Percentiles rank a stretch among this genome's conserved stretches.
Evolutionary conservation across 1,140 invertebrate genomes (phyloP).

Genomic region (Stenopsyche tienmushanensis): DNA sequence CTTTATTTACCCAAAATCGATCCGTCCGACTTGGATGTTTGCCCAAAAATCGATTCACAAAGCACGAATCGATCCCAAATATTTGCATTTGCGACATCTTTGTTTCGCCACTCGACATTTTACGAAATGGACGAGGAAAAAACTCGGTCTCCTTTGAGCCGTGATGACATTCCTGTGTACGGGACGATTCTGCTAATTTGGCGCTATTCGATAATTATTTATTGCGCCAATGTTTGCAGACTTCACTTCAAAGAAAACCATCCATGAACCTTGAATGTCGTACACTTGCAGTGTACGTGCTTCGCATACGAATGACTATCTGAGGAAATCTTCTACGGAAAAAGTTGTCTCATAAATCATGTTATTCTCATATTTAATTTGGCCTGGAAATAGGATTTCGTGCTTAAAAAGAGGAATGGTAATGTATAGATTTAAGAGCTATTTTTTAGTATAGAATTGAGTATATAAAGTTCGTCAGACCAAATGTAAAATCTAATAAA

Average conservation of each 20-base stretch:
- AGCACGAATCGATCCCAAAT: constrained; percentile 15
- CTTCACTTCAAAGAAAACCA: neutral
- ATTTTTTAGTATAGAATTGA: too few relatives aligned
- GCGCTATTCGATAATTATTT: constrained; percentile 7
- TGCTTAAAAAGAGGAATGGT: too few relatives aligned
- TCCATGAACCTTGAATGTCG: neutral
- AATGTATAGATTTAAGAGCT: too few relatives aligned
- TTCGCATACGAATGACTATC: neutral
- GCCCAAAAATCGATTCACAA: constrained; percentile 15
- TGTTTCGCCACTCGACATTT: constrained; percentile 4
- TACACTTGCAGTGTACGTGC: neutral
- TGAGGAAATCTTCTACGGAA: too few relatives aligned
- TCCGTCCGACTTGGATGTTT: constrained; percentile 4
- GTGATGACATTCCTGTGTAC: neutral
- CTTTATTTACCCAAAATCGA: constrained; percentile 1
- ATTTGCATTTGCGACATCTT: constrained; percentile 4
- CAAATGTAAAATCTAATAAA: too few relatives aligned
- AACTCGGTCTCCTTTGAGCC: neutral
- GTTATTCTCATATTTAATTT: too few relatives aligned
- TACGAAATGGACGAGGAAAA: neutral
- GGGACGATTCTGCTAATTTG: constrained; percentile 3
- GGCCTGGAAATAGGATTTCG: too few relatives aligned
- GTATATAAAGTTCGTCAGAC: too few relatives aligned
- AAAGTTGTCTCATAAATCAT: too few relatives aligned
- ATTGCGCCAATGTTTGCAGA: constrained; percentile 3